phyloP scores from a whole-genome alignment of 2,888 invertebrate genomes.

The Bellardia pandia region DNA sequence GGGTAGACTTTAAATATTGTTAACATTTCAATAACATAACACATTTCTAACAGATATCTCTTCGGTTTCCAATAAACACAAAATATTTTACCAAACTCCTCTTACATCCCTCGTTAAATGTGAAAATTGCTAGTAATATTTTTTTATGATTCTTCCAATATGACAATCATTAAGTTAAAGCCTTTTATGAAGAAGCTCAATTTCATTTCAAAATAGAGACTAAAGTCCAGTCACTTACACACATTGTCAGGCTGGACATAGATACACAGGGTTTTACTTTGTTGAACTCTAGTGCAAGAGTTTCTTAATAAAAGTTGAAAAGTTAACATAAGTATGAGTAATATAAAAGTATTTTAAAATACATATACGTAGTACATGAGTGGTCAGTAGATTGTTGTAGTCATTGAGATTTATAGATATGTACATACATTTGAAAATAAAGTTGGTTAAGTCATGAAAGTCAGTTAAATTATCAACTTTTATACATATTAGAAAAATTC shows the following conservation, averaged over 20 bases:
- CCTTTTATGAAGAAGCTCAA: constrained; percentile 41
- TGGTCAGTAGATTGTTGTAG: not conserved
- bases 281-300: not conserved
- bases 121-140: not conserved
- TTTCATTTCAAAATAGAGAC: constrained; percentile 13
- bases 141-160: constrained; percentile 13
- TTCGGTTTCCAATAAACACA: too few species aligned
- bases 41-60: too few species aligned
- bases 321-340: constrained; percentile 26
- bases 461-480: too few species aligned
- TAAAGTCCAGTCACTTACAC: constrained; percentile 14
- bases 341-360: constrained; percentile 10
- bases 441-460: too few species aligned
- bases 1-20: not conserved
- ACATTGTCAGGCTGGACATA: not conserved
- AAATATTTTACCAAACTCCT: not conserved
- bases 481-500: too few species aligned
- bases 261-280: not conserved
- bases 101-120: not conserved
- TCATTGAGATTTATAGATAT: too few species aligned
- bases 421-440: too few species aligned
- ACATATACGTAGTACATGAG: not conserved
- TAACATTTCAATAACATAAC: too few species aligned
- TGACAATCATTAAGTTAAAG: constrained; percentile 34
- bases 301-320: constrained; percentile 16